A percentile compares a stretch with the other conserved stretches of the same genome.
phyloP scores from a whole-genome alignment of 2,888 invertebrate species.

The Meloe dianella region DNA sequence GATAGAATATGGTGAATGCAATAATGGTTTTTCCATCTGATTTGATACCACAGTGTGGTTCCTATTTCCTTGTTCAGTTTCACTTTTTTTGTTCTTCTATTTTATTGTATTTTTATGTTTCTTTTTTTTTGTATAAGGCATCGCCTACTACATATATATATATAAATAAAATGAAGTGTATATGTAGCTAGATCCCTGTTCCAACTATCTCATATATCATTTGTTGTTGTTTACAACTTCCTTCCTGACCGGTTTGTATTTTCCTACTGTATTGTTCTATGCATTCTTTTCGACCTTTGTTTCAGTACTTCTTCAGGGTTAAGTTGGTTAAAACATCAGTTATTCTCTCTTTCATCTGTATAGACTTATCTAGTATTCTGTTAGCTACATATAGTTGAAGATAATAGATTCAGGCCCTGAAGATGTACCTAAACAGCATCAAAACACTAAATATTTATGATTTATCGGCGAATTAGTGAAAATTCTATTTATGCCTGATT shows the following conservation, averaged over 20 bases:
- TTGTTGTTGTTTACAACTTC: conserved; percentile 43
- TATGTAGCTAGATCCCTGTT: conserved; percentile 34
- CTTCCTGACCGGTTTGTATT: conserved; percentile 41
- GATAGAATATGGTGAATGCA: conserved; percentile 15
- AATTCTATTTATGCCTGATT: too few species aligned
- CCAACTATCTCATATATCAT: conserved; percentile 39
- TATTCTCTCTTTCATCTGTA: not conserved
- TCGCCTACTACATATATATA: conserved; percentile 22
- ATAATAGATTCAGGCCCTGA: not conserved
- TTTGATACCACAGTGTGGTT: conserved; percentile 22
- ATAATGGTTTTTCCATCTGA: conserved; percentile 30
- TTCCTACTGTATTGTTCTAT: conserved; percentile 35
- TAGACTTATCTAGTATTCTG: not conserved
- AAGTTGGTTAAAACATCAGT: conserved; percentile 20
- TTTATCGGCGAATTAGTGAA: not conserved
- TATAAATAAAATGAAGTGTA: conserved; percentile 33
- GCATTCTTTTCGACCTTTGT: conserved; percentile 35
- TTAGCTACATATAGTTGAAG: not conserved
- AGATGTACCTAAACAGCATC: not conserved
- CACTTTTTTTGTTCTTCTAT: not conserved
- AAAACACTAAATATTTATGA: not conserved
- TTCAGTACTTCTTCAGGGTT: conserved; percentile 24
- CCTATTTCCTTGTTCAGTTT: conserved; percentile 30
- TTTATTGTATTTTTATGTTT: not conserved
- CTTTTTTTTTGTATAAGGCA: conserved; percentile 22